A percentile compares a stretch with the other conserved stretches of the same genome.
Evolutionary conservation across 2,113 vertebrate genomes (phyloP).

Genomic region (Xenus cinereus): DNA sequence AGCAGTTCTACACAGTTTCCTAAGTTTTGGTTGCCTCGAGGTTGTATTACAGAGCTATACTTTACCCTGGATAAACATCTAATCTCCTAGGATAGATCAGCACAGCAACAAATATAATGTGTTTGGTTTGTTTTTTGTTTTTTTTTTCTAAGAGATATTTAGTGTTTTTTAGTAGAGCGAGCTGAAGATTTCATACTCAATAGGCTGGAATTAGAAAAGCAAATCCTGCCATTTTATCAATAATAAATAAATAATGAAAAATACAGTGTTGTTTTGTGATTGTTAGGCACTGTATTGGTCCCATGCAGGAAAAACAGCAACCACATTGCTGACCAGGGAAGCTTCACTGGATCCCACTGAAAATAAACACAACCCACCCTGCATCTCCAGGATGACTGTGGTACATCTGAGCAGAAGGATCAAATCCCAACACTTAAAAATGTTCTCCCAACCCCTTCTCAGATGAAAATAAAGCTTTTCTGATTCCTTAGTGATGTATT

Average conservation of each 20-base stretch:
- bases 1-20: background rate
- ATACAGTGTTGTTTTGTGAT: background rate
- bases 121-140: background rate
- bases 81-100: background rate
- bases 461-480: rapidly evolving
- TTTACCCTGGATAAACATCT: background rate
- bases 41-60: background rate
- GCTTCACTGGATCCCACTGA: no score
- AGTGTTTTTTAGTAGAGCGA: background rate
- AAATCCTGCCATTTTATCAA: background rate
- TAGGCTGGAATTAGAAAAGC: background rate
- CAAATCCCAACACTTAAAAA: background rate
- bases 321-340: background rate
- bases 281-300: background rate
- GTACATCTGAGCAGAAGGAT: background rate
- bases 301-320: rapidly evolving
- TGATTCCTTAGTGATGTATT: background rate
- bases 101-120: background rate
- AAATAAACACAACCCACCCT: rapidly evolving
- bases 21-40: background rate
- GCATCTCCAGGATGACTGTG: rapidly evolving
- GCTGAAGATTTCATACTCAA: background rate
- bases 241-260: background rate
- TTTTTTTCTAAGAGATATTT: background rate
- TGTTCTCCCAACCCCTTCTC: rapidly evolving